Conservation (phyloP, 2,888 invertebrate genomes). For the Chorisops tibialis region DNA sequence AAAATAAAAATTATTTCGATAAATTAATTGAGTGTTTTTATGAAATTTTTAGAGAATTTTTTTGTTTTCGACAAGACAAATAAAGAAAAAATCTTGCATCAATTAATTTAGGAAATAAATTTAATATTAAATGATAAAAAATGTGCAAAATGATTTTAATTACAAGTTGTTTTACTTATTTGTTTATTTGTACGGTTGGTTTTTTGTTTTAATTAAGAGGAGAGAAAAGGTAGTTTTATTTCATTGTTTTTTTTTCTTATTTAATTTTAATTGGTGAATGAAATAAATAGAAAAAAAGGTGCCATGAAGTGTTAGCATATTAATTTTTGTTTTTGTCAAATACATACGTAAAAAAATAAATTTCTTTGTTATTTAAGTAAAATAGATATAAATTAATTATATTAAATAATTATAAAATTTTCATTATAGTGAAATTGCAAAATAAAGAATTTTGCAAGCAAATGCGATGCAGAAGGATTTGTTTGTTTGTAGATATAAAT, state of each 20-base stretch:
- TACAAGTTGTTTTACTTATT: conserved; percentile 16
- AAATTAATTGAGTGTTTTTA: too few species aligned
- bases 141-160: conserved; percentile 20
- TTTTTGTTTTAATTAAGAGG: conserved; percentile 36
- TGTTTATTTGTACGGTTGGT: conserved; percentile 33
- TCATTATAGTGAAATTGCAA: conserved; percentile 4
- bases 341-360: background rate
- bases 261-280: background rate
- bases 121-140: conserved; percentile 28
- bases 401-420: background rate
- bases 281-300: conserved; percentile 26
- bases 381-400: background rate
- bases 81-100: conserved; percentile 41
- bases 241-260: conserved; percentile 1
- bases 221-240: conserved; percentile 28
- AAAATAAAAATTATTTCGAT: too few species aligned
- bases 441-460: background rate
- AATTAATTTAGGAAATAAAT: conserved; percentile 36
- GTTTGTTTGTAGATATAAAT: too few species aligned
- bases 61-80: too few species aligned
- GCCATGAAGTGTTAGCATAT: conserved; percentile 32
- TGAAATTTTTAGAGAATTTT: too few species aligned
- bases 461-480: conserved; percentile 2
- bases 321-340: conserved; percentile 2
- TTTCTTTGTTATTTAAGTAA: background rate